phyloP scores from a whole-genome alignment of 2,113 vertebrate genomes.

The Dinomys branickii region DNA sequence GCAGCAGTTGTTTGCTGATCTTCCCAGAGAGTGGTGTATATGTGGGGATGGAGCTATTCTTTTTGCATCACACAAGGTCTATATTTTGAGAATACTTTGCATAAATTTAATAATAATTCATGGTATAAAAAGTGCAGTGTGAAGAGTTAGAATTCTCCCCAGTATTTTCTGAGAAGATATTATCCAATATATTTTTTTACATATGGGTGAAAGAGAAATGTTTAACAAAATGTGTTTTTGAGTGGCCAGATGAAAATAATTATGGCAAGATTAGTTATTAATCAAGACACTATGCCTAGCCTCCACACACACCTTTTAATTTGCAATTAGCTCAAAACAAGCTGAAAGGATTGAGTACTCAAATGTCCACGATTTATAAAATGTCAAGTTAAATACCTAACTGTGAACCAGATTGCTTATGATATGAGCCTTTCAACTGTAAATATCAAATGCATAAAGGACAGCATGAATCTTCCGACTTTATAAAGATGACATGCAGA shows the following conservation, averaged over 20 bases:
- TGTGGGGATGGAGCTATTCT: background rate
- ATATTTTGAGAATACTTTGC: conserved; percentile 15
- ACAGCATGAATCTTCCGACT: conserved; percentile 82
- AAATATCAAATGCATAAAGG: conserved; percentile 85
- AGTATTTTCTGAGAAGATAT: conserved; percentile 30
- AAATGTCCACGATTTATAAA: conserved; percentile 83
- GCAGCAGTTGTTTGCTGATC: background rate
- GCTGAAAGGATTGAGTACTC: conserved; percentile 75
- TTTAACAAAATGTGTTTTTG: conserved; percentile 62
- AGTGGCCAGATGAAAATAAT: conserved; percentile 66
- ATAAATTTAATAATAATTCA: background rate
- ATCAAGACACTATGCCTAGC: conserved; percentile 65
- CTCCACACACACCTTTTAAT: conserved; percentile 69
- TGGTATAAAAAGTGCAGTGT: background rate
- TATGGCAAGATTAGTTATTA: conserved; percentile 68
- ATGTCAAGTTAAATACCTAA: conserved; percentile 88
- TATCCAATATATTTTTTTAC: conserved; percentile 54
- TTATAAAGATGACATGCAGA: conserved; percentile 79
- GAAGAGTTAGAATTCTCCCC: background rate
- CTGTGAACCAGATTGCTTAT: conserved; percentile 86
- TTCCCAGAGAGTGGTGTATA: background rate
- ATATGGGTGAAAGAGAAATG: conserved; percentile 41
- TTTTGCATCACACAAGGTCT: conserved; percentile 24
- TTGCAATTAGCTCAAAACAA: conserved; percentile 80
- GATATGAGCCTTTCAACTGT: conserved; percentile 82